These are phyloP conservation scores for Cantharis flavilabris DNA, from an alignment of 2,888 invertebrate genomes.

Conservation along the genomic window DNA sequence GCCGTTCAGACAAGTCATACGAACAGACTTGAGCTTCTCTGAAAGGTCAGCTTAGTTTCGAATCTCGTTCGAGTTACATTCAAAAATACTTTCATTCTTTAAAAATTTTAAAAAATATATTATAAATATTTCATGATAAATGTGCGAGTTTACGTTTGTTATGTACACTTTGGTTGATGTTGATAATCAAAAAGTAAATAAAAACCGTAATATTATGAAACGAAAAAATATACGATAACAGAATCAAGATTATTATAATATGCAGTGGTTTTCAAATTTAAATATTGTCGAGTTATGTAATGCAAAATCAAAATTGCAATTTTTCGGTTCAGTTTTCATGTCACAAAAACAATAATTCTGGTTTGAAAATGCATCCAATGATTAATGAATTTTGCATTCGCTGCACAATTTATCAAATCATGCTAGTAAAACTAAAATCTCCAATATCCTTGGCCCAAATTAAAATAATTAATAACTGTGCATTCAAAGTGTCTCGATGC, in stretches of 20 bases:
- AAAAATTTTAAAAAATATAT: no score
- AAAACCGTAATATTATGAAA: background rate
- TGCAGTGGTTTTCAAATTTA: background rate
- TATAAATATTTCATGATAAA: background rate
- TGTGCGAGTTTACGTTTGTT: background rate
- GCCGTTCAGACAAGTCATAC: background rate
- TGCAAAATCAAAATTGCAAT: background rate
- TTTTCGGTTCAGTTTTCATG: background rate
- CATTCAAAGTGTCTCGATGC: background rate
- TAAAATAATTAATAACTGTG: slow-evolving; percentile 3
- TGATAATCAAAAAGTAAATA: background rate
- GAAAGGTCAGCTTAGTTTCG: background rate
- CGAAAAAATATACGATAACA: background rate
- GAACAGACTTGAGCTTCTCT: background rate
- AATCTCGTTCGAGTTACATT: background rate
- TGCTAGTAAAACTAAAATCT: background rate
- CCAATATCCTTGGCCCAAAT: slow-evolving; percentile 18
- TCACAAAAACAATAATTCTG: background rate
- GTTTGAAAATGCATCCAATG: background rate
- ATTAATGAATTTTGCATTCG: background rate
- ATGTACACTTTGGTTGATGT: background rate
- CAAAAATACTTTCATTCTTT: no score
- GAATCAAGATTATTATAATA: background rate
- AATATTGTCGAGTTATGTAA: background rate
- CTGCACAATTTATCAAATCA: background rate